phyloP scores from a whole-genome alignment of 2,113 vertebrate genomes.

The Tylochromis polylepis region DNA sequence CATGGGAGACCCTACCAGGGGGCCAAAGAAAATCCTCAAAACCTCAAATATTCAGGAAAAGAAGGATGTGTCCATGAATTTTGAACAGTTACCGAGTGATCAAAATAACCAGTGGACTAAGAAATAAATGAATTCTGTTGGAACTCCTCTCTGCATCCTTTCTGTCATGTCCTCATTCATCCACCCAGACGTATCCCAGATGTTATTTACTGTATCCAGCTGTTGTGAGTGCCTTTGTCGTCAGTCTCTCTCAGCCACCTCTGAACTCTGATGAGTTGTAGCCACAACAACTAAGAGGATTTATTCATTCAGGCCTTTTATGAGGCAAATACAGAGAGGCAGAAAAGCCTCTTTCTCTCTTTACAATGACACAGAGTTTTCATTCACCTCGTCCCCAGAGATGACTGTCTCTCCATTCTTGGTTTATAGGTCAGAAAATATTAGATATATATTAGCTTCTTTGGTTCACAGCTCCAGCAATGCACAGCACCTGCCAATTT shows the following conservation, averaged over 20 bases:
- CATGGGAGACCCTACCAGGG: too few species aligned
- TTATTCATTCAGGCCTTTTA: conserved; percentile 4
- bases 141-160: background rate
- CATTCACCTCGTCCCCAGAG: background rate
- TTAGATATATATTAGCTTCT: background rate
- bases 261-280: conserved; percentile 11
- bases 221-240: background rate
- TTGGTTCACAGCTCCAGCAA: background rate
- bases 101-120: background rate
- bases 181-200: background rate
- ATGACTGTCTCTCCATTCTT: background rate
- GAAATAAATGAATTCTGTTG: background rate
- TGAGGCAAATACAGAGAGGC: background rate
- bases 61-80: background rate
- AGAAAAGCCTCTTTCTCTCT: background rate
- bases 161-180: background rate
- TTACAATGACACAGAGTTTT: background rate
- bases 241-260: background rate
- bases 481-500: background rate
- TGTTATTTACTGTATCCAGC: conserved; percentile 31
- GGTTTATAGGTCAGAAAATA: background rate
- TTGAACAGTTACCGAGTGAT: background rate
- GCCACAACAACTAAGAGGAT: conserved; percentile 15
- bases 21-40: too few species aligned
- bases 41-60: background rate